Evolutionary conservation across 1,140 invertebrate species (phyloP).

Genomic region (Pteromalus puparum): DNA sequence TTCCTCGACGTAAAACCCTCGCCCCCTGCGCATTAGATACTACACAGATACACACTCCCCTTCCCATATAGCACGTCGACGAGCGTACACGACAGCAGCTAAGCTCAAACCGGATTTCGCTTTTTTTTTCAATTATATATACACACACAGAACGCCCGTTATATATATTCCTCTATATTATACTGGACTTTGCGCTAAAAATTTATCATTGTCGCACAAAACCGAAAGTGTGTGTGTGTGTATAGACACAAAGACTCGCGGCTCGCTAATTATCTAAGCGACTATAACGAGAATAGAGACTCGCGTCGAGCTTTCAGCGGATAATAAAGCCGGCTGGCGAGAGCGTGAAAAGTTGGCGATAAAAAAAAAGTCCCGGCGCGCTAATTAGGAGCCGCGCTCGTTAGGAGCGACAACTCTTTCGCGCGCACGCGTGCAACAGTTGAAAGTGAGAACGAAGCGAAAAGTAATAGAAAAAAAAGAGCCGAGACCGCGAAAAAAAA

Average conservation of each 20-base stretch:
- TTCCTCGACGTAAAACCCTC: no score
- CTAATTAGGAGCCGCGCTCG: constrained; percentile 33
- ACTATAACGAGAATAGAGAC: constrained; percentile 29
- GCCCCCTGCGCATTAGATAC: not conserved
- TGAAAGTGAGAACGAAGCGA: constrained; percentile 6
- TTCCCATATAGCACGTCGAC: not conserved
- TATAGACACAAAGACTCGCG: not conserved
- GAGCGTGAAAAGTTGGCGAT: constrained; percentile 5
- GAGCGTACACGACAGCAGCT: not conserved
- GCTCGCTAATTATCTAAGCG: constrained; percentile 33
- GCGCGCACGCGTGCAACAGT: not conserved
- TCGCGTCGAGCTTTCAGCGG: constrained; percentile 30
- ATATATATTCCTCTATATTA: not conserved
- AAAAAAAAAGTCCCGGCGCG: not conserved
- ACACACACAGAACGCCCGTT: not conserved
- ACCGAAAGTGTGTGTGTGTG: not conserved
- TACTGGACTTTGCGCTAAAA: not conserved
- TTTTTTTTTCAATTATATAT: constrained; percentile 33
- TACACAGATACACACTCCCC: not conserved
- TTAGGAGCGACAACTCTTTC: not conserved
- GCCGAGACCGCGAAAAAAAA: not conserved
- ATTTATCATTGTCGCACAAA: not conserved
- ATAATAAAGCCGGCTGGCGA: not conserved
- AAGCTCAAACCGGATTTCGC: constrained; percentile 47
- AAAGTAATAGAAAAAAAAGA: not conserved